Base-by-base conservation (phyloP, 1,140 invertebrate species). In the Tribolium madens region DNA sequence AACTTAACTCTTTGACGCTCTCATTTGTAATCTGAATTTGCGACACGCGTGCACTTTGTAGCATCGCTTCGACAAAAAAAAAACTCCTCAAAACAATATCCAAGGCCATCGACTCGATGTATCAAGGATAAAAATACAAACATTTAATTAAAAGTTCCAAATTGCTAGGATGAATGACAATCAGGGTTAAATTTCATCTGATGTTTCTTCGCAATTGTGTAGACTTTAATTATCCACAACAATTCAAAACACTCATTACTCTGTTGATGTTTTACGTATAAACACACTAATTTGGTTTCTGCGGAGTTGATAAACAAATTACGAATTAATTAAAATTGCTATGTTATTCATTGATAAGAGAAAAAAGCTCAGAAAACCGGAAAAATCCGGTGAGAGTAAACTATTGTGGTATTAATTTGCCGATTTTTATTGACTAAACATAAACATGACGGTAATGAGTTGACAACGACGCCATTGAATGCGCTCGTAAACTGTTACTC, bases 361-460 rank as follows among this genome's bases (percentile, higher is more conserved):
- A 26, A 26, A 21, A 26, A 26, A 26, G 36, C 36, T 9, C 36
- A 42, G 9, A 42, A 9, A 42, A 2, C 57, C 14, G 57, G 57
- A 64, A 36, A 33, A 64, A 64, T 64, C 57, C 57, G 57, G 57
- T 31, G 21, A n/a, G 21, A 64, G 6, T 14, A 64, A 36, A 64
- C 57, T 64, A 26, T 12, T 31, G 9, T 3, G 26, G 12, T 3
- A 64, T 64, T 64, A 64, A 64, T 64, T 64, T 36, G 57, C 57
- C 26, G 14, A 64, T 64, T 33, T 64, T 64, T 64, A 64, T 64
- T 64, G 57, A 64, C 57, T 31, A 12, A 64, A 14, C 57, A 33
- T 64, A 64, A 64, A 64, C 57, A 64, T 31, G 26, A 64, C 26
- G 26, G 26, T 64, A 64, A 64, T 33, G 21, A 64, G 10, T 12